Base-by-base conservation (phyloP, 1,140 invertebrate species). In the Cotesia vestalis region DNA sequence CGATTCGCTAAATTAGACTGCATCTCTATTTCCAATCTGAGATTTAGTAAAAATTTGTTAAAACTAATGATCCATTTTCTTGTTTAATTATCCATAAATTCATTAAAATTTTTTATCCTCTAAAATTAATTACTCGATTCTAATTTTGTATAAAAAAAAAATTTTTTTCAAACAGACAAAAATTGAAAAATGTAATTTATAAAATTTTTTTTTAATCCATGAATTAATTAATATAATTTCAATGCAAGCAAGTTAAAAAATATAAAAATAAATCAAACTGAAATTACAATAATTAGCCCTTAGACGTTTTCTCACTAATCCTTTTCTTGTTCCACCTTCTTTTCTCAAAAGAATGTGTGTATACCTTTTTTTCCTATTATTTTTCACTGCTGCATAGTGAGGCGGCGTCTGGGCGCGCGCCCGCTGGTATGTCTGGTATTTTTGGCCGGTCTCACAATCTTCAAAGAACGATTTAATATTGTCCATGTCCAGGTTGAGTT, bases 371-470 rank as follows among this genome's bases (percentile, higher is more conserved):
- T 6, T 80, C 53, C 77, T 82, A 83, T 84, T 85, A 85, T 82
- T 86, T 82, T 84, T 82, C 77, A 78, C 79, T 79, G 77, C 77
- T 76, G 76, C 77, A 77, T 79, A 79, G 77, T 60, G 80, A 80
- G 83, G 80, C 83, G 81, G 84, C 83, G 84, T 85, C 83, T 85
- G 83, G 81, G 80, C 84, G 85, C 83, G 82, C 84, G 84, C 84
- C 84, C 79, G 78, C 77, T 82, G 85, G 85, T 83, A 86, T 86
- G 82, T 80, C 83, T 82, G 85, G 85, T 74, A 86, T 86, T 85
- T 83, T 83, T 79, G 78, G 72, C 76, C 76, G 71, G 72, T 57
- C 71, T 66, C 59, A 70, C 64, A 67, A 68, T 5, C 17, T 40
- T 8, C 11, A 11, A 46, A 4, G 14, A 40, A 51, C 52, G 63